Conservation (phyloP, 2,113 vertebrate species). For the Notarius quadriscutis region DNA sequence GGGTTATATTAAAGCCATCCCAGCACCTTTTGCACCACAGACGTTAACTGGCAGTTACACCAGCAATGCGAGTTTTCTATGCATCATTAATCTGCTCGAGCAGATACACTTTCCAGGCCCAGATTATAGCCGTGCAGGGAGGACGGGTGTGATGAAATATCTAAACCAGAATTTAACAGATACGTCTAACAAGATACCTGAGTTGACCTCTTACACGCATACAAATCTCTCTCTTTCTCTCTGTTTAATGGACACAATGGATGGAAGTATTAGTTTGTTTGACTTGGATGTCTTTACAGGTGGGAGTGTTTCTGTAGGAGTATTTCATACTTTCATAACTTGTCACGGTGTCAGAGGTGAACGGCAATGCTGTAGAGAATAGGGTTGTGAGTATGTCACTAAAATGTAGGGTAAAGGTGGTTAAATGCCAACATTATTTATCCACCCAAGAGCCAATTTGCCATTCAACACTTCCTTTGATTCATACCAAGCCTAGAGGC, state of each 20-base stretch:
- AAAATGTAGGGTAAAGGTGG: not conserved
- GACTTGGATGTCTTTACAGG: not conserved
- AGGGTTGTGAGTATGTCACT: not conserved
- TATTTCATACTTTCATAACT: slow-evolving; percentile 14
- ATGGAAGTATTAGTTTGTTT: slow-evolving; percentile 32
- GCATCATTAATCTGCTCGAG: slow-evolving; percentile 27
- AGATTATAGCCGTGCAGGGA: slow-evolving; percentile 35
- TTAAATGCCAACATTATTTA: not conserved
- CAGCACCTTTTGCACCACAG: slow-evolving; percentile 14
- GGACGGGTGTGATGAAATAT: slow-evolving; percentile 44
- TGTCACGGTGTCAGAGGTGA: not conserved
- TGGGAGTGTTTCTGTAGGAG: slow-evolving; percentile 23
- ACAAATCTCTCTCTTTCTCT: slow-evolving; percentile 7
- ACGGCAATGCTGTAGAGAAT: not conserved
- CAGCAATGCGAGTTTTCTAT: not conserved
- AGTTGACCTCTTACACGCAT: not conserved
- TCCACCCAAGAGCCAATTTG: not conserved
- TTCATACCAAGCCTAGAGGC: not conserved
- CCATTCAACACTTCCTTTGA: not conserved
- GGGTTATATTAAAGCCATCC: slow-evolving; percentile 3
- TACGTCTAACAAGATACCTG: slow-evolving; percentile 33
- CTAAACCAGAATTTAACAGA: slow-evolving; percentile 32
- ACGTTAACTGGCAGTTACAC: slow-evolving; percentile 19
- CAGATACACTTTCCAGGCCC: slow-evolving; percentile 26
- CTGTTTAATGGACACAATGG: slow-evolving; percentile 4